These are phyloP conservation scores for Solenopsis invicta DNA, from an alignment of 1,140 invertebrate genomes.

Conservation along the genomic window DNA sequence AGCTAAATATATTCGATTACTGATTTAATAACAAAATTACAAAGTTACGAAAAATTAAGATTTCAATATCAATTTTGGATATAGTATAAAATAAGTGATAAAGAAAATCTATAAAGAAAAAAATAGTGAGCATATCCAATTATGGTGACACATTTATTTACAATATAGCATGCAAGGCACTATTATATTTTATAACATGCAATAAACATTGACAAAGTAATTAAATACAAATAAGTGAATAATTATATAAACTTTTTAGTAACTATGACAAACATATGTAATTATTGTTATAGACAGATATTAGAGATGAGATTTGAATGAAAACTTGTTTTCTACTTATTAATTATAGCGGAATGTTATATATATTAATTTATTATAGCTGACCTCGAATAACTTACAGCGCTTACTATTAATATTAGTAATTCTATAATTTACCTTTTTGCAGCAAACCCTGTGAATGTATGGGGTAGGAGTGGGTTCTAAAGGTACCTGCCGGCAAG, in stretches of 20 bases:
- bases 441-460: constrained; percentile 83
- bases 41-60: not conserved
- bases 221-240: not conserved
- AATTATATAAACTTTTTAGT: not conserved
- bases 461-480: constrained; percentile 83
- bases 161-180: constrained; percentile 38
- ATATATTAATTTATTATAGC: constrained; percentile 36
- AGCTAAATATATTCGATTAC: not conserved
- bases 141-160: not conserved
- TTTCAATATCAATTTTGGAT: not conserved
- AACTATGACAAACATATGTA: not conserved
- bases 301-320: constrained; percentile 21
- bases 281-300: not conserved
- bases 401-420: constrained; percentile 80
- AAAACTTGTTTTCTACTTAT: constrained; percentile 1
- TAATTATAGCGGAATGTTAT: constrained; percentile 7
- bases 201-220: not conserved
- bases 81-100: not conserved
- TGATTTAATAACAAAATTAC: not conserved
- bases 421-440: constrained; percentile 84
- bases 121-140: not conserved
- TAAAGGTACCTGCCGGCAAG: constrained; percentile 85
- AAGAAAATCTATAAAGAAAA: not conserved
- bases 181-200: constrained; percentile 27
- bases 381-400: constrained; percentile 68